Percentiles rank a stretch among this genome's conserved stretches.
phyloP scores from a whole-genome alignment of 2,888 invertebrate genomes.

The Volucella bombylans region DNA sequence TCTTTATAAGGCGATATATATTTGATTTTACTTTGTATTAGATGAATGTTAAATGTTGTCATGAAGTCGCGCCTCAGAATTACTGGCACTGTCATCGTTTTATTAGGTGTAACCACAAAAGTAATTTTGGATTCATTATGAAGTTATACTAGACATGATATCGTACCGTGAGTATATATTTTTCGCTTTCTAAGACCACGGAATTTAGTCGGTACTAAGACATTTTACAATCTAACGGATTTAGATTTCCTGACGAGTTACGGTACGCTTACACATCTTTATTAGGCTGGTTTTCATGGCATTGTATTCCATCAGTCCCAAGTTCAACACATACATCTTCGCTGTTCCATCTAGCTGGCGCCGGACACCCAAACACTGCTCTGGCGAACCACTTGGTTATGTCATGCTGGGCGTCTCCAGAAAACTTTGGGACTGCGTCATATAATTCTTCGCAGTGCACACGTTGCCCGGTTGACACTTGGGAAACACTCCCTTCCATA shows the following conservation, averaged over 20 bases:
- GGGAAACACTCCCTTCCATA: conserved; percentile 12
- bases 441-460: conserved; percentile 20
- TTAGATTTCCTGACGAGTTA: too few species aligned
- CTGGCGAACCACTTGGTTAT: conserved; percentile 30
- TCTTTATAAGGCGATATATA: not conserved
- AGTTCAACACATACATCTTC: conserved; percentile 18
- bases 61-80: conserved; percentile 41
- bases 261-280: too few species aligned
- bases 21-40: conserved; percentile 18
- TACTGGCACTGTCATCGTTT: conserved; percentile 26
- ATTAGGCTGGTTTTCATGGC: too few species aligned
- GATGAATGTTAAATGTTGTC: conserved; percentile 20
- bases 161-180: conserved; percentile 21
- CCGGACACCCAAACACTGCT: conserved; percentile 7
- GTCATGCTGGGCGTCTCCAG: conserved; percentile 19
- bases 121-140: conserved; percentile 32
- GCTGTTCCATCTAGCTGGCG: conserved; percentile 20
- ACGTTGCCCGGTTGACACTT: conserved; percentile 9
- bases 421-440: conserved; percentile 14
- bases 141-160: conserved; percentile 23
- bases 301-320: not conserved
- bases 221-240: conserved; percentile 20
- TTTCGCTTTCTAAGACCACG: conserved; percentile 29
- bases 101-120: conserved; percentile 33
- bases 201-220: conserved; percentile 27